Conservation (phyloP, 2,888 invertebrate species). For the Andrena haemorrhoa region DNA sequence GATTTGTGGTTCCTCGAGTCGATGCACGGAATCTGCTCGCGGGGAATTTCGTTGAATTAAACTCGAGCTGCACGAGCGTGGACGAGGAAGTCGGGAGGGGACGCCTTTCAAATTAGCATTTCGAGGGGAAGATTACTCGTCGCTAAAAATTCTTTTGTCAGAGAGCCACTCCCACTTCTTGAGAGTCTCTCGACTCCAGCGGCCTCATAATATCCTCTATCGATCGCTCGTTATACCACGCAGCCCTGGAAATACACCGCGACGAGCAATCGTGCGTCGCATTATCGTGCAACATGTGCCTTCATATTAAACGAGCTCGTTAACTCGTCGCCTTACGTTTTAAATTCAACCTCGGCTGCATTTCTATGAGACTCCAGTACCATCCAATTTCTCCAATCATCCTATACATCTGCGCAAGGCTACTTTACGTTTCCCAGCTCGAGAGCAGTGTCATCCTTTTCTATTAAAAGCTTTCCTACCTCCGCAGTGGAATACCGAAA, state of each 20-base stretch:
- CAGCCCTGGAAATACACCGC: slow-evolving; percentile 21
- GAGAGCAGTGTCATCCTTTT: too few species aligned
- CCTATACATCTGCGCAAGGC: too few species aligned
- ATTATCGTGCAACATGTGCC: slow-evolving; percentile 20
- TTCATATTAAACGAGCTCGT: slow-evolving; percentile 40
- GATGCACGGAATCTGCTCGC: slow-evolving; percentile 26
- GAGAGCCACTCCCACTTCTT: slow-evolving; percentile 28
- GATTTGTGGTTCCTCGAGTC: slow-evolving; percentile 18
- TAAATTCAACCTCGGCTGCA: slow-evolving; percentile 23
- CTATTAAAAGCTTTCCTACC: too few species aligned
- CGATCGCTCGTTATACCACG: slow-evolving; percentile 47
- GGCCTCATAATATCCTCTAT: slow-evolving; percentile 51
- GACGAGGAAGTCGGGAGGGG: slow-evolving; percentile 23
- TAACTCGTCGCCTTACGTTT: slow-evolving; percentile 32
- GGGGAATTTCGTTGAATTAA: slow-evolving; percentile 55
- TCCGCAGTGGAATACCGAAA: background rate
- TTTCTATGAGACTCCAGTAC: background rate
- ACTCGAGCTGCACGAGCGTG: slow-evolving; percentile 12
- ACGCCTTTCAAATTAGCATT: slow-evolving; percentile 55
- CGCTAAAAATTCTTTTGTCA: slow-evolving; percentile 60
- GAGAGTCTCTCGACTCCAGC: slow-evolving; percentile 51
- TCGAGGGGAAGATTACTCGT: slow-evolving; percentile 52
- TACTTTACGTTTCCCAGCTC: too few species aligned
- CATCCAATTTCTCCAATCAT: too few species aligned
- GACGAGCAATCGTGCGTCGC: slow-evolving; percentile 8